These are phyloP conservation scores for Lithophane ornitopus DNA, from an alignment of 2,888 invertebrate species.

Conservation along the genomic window DNA sequence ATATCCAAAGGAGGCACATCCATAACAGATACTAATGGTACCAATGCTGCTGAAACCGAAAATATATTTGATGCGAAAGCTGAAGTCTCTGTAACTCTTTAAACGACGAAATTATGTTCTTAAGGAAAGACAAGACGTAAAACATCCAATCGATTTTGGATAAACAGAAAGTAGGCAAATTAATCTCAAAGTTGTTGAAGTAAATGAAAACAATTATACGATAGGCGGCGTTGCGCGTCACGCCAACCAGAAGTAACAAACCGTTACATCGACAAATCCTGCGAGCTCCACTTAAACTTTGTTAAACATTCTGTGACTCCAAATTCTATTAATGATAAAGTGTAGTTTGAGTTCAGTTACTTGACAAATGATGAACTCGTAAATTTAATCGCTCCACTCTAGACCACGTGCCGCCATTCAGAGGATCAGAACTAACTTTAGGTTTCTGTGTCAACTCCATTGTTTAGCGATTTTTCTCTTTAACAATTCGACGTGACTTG, in stretches of 20 bases:
- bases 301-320: conserved; percentile 17
- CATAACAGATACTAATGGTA: neutral
- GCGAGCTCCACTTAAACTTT: conserved; percentile 21
- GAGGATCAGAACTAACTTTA: conserved; percentile 69
- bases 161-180: conserved; percentile 14
- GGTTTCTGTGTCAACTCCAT: conserved; percentile 82
- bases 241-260: conserved; percentile 31
- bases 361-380: conserved; percentile 31
- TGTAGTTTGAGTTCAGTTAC: conserved; percentile 32
- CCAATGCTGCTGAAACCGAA: neutral
- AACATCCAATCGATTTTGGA: conserved; percentile 16
- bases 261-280: conserved; percentile 23
- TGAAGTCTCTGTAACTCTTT: neutral
- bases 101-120: neutral
- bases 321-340: conserved; percentile 37
- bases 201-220: conserved; percentile 32
- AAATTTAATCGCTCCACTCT: conserved; percentile 42
- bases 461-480: conserved; percentile 78
- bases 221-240: neutral
- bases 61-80: neutral
- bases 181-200: conserved; percentile 35
- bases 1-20: neutral
- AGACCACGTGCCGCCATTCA: conserved; percentile 42
- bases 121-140: neutral
- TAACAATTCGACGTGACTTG: conserved; percentile 74